Conservation (phyloP, 2,888 invertebrate species). For the Eupithecia pulchellata region DNA sequence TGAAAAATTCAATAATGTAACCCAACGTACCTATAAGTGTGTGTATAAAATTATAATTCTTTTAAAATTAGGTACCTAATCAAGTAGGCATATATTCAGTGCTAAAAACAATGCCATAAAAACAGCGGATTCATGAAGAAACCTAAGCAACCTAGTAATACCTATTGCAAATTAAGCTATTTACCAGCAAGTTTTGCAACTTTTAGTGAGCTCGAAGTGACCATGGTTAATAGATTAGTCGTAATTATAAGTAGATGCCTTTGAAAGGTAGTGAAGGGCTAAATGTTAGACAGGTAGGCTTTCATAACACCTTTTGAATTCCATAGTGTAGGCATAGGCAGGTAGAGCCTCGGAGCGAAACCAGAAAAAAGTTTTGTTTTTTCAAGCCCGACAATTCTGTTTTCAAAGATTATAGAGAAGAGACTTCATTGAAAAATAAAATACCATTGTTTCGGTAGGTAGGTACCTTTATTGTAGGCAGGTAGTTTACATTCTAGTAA, state of each 20-base stretch:
- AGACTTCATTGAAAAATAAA: not conserved
- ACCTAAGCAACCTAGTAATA: conserved; percentile 14
- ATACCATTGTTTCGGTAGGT: not conserved
- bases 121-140: conserved; percentile 8
- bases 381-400: not conserved
- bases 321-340: conserved; percentile 34
- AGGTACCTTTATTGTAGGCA: not conserved
- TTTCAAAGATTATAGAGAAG: not conserved
- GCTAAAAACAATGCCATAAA: not conserved
- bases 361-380: conserved; percentile 33
- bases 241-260: conserved; percentile 28
- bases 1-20: no score
- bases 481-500: not conserved
- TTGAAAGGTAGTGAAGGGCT: conserved; percentile 30
- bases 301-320: conserved; percentile 36
- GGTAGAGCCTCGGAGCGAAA: conserved; percentile 37
- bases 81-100: not conserved
- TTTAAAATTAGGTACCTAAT: not conserved
- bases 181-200: conserved; percentile 14
- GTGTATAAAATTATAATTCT: no score
- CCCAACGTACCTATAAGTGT: no score
- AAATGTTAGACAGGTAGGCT: conserved; percentile 32
- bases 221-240: conserved; percentile 26
- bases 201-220: conserved; percentile 1
- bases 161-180: conserved; percentile 21